These are phyloP conservation scores for Microcebus lehilahytsara DNA, from an alignment of 2,113 vertebrate species.

Conservation along the genomic window DNA sequence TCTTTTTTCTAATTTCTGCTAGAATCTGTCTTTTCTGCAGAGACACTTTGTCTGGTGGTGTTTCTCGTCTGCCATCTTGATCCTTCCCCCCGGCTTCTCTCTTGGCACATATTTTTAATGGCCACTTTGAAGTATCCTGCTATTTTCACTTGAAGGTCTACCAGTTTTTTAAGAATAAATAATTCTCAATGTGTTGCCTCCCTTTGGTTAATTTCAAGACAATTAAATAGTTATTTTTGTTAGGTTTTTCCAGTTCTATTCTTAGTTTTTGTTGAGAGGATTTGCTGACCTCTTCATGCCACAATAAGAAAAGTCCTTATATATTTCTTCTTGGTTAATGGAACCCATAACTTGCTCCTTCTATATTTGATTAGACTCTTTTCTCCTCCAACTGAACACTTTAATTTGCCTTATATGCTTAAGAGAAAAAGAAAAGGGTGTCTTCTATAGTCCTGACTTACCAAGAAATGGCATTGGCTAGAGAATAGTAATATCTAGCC, in stretches of 20 bases:
- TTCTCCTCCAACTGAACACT: background rate
- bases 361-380: background rate
- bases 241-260: background rate
- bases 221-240: background rate
- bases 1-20: too few species aligned
- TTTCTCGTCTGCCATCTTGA: too few species aligned
- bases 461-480: background rate
- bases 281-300: background rate
- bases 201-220: constrained; percentile 1
- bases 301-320: background rate
- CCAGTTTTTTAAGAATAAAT: background rate
- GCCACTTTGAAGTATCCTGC: background rate
- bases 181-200: background rate
- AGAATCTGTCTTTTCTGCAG: too few species aligned
- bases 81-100: too few species aligned
- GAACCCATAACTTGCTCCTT: background rate
- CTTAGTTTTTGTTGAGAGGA: background rate
- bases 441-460: background rate
- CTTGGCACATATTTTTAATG: background rate
- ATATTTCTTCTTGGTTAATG: background rate
- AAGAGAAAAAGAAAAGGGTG: background rate
- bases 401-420: background rate
- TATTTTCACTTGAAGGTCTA: background rate
- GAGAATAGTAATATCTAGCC: background rate
- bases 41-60: too few species aligned